Base-by-base conservation (phyloP, 2,113 vertebrate species). In the Indri indri region DNA sequence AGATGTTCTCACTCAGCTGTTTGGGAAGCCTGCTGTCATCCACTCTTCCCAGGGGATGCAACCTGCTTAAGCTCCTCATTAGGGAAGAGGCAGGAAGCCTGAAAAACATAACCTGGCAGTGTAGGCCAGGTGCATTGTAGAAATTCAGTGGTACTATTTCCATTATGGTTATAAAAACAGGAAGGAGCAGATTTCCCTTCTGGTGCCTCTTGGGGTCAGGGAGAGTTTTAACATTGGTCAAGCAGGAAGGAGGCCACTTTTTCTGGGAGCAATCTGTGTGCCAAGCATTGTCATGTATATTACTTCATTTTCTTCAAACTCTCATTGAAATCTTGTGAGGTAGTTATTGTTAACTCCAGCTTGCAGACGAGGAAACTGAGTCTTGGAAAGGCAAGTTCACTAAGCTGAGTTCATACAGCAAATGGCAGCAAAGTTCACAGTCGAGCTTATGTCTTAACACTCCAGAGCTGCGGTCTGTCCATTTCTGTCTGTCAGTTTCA, bases 161-260 rank as follows among this genome's bases (percentile, higher is more conserved):
- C 23, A 32, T 25, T 61, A 8, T 0, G 20, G 16, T 76, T 77
- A 65, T 76, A 52, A 71, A 95, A 81, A 82, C 84, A 96, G 87
- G 80, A 96, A 77, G 71, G 16, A 87, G 32, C 14, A 54, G 61
- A 83, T 88, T 95, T 96, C 57, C 71, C 47, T 87, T 88, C 50
- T 59, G 91, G 54, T 82, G 70, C 25, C 79, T 68, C 57, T 73
- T 37, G 66, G 86, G 77, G 73, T 77, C 71, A 63, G 85, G 45
- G 23, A 50, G 74, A 63, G 40, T 84, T 88, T 83, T 40, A 68
- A 79, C 4, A 42, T 45, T 57, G 45, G 52, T 27, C 68, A 50
- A 73, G 84, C 40, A 81, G 42, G 81, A 95, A 87, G 70, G 79
- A 79, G 81, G 87, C 65, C 34, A 37, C 40, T 11, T 57, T 96